Evolutionary conservation across 1,140 invertebrate species (phyloP).

Genomic region (Macrobrachium nipponense): DNA sequence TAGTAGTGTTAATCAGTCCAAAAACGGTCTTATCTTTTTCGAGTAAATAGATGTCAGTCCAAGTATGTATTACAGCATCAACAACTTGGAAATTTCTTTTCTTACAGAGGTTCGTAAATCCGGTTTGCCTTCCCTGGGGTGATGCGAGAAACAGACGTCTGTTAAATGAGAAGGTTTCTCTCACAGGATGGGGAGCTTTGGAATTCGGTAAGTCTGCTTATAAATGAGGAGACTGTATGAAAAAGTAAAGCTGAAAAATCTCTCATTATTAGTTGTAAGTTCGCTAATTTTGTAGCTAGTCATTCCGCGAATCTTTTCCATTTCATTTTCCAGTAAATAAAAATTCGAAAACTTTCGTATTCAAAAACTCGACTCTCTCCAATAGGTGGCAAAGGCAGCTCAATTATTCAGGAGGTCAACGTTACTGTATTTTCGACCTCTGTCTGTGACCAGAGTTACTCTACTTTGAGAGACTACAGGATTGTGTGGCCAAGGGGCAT

Average conservation of each 20-base stretch:
- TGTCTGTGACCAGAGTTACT: conserved; percentile 29
- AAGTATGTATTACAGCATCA: background rate
- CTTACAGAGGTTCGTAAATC: background rate
- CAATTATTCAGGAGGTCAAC: conserved; percentile 15
- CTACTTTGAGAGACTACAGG: background rate
- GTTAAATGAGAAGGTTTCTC: background rate
- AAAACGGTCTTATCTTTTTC: too few species aligned
- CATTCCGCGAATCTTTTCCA: too few species aligned
- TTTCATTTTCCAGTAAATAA: too few species aligned
- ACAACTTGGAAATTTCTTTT: background rate
- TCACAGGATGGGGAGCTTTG: background rate
- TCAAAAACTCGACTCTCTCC: too few species aligned
- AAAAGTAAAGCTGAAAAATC: too few species aligned
- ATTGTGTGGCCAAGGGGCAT: conserved; percentile 17
- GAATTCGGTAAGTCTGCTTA: background rate
- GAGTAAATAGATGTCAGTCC: background rate
- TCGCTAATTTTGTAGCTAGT: too few species aligned
- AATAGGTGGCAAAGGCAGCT: conserved; percentile 22
- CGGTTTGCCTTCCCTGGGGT: conserved; percentile 5
- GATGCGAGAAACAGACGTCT: background rate
- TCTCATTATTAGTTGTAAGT: too few species aligned
- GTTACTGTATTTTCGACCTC: conserved; percentile 1
- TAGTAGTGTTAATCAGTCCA: too few species aligned
- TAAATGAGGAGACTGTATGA: too few species aligned
- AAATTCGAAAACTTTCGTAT: too few species aligned